Evolutionary conservation across 2,113 vertebrate genomes (phyloP).

Genomic region (Pomatostomus ruficeps): DNA sequence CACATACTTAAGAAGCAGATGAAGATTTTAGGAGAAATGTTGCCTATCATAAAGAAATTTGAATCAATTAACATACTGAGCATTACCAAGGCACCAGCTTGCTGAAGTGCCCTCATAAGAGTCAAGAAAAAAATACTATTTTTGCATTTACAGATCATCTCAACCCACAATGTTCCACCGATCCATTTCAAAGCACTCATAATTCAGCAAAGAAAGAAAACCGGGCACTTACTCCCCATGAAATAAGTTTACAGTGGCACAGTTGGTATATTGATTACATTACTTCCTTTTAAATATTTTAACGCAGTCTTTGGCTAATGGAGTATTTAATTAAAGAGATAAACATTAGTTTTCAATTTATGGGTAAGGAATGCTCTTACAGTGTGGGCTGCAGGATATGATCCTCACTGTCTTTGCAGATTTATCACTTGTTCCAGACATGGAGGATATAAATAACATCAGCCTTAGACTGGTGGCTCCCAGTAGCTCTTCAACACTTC

Average conservation of each 20-base stretch:
- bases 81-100: not conserved
- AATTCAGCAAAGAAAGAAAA: not conserved
- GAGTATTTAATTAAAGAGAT: constrained; percentile 25
- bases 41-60: not conserved
- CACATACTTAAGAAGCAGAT: not conserved
- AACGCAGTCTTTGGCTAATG: not conserved
- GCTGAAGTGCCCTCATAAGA: not conserved
- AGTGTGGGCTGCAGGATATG: not conserved
- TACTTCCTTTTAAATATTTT: constrained; percentile 1
- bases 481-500: not conserved
- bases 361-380: not conserved
- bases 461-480: not conserved
- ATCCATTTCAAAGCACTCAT: not conserved
- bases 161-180: not conserved
- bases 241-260: not conserved
- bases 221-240: not conserved
- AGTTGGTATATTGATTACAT: not conserved
- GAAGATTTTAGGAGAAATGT: not conserved
- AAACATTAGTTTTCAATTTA: not conserved
- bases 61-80: not conserved
- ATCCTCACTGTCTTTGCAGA: not conserved
- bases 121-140: not conserved
- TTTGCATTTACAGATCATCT: not conserved
- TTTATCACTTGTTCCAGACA: constrained; percentile 13
- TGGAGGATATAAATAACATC: not conserved